phyloP scores from a whole-genome alignment of 2,888 invertebrate species.

The Nipponacmea schrenckii region DNA sequence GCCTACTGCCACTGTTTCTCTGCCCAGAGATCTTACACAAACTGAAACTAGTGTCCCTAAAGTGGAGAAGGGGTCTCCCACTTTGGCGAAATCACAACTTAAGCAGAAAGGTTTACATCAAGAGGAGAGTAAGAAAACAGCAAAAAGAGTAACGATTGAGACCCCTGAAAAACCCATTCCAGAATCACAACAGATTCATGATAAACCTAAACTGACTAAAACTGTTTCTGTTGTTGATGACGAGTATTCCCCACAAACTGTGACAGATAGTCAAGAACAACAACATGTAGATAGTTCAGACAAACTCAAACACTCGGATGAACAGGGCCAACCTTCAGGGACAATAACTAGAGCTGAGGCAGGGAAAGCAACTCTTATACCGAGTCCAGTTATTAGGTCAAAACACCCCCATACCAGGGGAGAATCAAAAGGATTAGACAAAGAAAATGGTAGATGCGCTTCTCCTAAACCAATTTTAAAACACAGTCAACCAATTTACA shows the following conservation, averaged over 20 bases:
- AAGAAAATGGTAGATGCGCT: neutral
- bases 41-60: slow-evolving; percentile 41
- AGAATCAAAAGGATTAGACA: slow-evolving; percentile 2
- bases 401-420: slow-evolving; percentile 7
- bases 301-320: neutral
- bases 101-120: slow-evolving; percentile 16
- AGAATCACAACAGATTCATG: slow-evolving; percentile 31
- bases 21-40: slow-evolving; percentile 44
- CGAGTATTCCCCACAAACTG: slow-evolving; percentile 36
- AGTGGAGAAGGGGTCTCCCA: slow-evolving; percentile 42
- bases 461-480: slow-evolving; percentile 8
- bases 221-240: slow-evolving; percentile 31
- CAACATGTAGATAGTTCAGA: slow-evolving; percentile 18
- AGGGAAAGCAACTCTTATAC: slow-evolving; percentile 3
- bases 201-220: slow-evolving; percentile 23
- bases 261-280: slow-evolving; percentile 37
- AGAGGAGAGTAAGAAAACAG: slow-evolving; percentile 7
- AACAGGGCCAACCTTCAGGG: neutral
- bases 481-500: slow-evolving; percentile 12
- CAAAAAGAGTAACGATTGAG: slow-evolving; percentile 36
- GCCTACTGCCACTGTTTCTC: slow-evolving; percentile 37
- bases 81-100: slow-evolving; percentile 28
- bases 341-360: slow-evolving; percentile 6
- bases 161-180: slow-evolving; percentile 55
- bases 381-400: slow-evolving; percentile 8